Evolutionary conservation across 1,140 invertebrate genomes (phyloP).

Genomic region (Nasonia longicornis): DNA sequence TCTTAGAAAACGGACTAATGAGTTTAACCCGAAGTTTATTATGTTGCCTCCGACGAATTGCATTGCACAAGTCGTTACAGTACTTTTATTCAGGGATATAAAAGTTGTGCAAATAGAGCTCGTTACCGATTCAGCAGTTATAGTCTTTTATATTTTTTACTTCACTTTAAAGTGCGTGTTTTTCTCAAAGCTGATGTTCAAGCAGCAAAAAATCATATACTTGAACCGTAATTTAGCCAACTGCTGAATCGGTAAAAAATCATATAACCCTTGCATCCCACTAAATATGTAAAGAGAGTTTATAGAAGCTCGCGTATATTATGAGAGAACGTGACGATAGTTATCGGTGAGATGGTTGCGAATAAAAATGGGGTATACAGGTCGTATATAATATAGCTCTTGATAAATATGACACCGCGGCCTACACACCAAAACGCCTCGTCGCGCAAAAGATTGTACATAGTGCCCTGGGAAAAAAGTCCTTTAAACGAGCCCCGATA

Average conservation of each 20-base stretch:
- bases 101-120: conserved; percentile 14
- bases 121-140: conserved; percentile 2
- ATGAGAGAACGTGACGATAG: conserved; percentile 1
- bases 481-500: conserved; percentile 19
- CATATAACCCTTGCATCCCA: background rate
- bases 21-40: conserved; percentile 5
- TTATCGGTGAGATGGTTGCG: background rate
- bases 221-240: background rate
- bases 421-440: conserved; percentile 19
- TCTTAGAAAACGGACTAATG: conserved; percentile 33
- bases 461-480: conserved; percentile 41
- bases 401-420: background rate
- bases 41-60: too few relatives aligned
- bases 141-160: background rate
- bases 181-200: too few relatives aligned
- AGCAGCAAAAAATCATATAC: too few relatives aligned
- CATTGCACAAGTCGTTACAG: too few relatives aligned
- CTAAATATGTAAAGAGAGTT: conserved; percentile 12
- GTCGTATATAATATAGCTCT: conserved; percentile 12
- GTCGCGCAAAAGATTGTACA: conserved; percentile 30
- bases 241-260: conserved; percentile 12
- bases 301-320: background rate
- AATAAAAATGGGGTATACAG: conserved; percentile 19
- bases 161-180: background rate
- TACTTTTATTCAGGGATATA: conserved; percentile 3